phyloP scores from a whole-genome alignment of 92 coral and sea anemone genomes.

The Parazoanthus swiftii region DNA sequence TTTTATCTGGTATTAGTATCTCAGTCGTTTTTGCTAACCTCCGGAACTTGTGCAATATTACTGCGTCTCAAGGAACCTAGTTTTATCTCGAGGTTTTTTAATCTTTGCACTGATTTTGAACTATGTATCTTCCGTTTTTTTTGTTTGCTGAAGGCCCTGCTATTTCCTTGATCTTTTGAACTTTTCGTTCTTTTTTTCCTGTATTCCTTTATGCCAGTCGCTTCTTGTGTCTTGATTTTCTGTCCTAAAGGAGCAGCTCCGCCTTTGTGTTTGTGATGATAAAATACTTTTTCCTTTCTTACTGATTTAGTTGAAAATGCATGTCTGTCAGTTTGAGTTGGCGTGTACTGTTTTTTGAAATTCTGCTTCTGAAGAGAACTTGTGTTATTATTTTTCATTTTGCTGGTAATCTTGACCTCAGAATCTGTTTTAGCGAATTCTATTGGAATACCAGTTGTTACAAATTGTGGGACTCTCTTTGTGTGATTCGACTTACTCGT shows the following conservation, averaged over 20 bases:
- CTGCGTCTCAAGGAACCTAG: constrained; percentile 11
- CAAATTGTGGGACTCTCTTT: background rate
- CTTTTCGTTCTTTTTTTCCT: background rate
- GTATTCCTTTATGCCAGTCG: background rate
- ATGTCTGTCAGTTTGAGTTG: background rate
- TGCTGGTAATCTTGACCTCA: background rate
- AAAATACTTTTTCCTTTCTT: background rate
- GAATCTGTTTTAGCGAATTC: background rate
- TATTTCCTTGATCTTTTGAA: background rate
- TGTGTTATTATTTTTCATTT: background rate
- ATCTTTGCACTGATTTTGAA: background rate
- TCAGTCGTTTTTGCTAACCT: background rate
- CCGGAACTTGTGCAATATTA: background rate
- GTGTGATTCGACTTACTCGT: background rate
- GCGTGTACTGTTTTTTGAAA: background rate
- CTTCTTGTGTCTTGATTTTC: no score
- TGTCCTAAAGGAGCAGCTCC: background rate
- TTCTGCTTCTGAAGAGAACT: background rate
- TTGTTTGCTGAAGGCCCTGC: background rate
- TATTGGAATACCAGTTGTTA: background rate
- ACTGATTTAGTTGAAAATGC: background rate
- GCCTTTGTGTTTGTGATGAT: background rate
- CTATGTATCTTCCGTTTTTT: background rate
- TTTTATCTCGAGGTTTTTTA: background rate
- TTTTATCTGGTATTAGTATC: no score